Evolutionary conservation across 2,113 vertebrate genomes (phyloP).

Genomic region (Columbina picui): DNA sequence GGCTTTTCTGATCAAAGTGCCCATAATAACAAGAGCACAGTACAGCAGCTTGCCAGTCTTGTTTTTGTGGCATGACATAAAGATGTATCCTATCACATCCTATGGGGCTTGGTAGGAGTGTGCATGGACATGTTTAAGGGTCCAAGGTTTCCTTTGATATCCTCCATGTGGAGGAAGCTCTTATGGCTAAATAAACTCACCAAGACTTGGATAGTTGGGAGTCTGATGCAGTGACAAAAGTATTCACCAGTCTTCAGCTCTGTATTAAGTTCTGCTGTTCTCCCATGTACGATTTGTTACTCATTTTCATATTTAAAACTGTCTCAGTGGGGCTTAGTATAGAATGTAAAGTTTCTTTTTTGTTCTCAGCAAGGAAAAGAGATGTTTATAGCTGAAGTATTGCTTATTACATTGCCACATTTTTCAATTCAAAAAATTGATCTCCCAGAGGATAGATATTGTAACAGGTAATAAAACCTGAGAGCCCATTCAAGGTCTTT

Average conservation of each 20-base stretch:
- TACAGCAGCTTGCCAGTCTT: not conserved
- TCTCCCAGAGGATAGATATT: not conserved
- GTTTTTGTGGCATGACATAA: not conserved
- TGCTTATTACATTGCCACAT: not conserved
- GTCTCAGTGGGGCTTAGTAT: not conserved
- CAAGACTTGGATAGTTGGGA: not conserved
- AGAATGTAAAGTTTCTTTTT: not conserved
- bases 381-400: not conserved
- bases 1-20: not conserved
- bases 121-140: not conserved
- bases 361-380: not conserved
- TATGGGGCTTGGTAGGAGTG: not conserved
- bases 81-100: not conserved
- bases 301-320: not conserved
- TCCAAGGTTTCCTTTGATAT: not conserved
- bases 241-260: not conserved
- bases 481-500: not conserved
- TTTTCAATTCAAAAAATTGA: conserved; percentile 7
- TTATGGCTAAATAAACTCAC: not conserved
- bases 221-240: not conserved
- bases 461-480: not conserved
- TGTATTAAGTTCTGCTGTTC: not conserved
- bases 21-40: not conserved
- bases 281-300: not conserved
- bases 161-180: not conserved